Percentiles rank a stretch among this genome's conserved stretches.
These are phyloP conservation scores for Junonia oenone DNA, from an alignment of 2,888 invertebrate genomes.

Conservation along the genomic window DNA sequence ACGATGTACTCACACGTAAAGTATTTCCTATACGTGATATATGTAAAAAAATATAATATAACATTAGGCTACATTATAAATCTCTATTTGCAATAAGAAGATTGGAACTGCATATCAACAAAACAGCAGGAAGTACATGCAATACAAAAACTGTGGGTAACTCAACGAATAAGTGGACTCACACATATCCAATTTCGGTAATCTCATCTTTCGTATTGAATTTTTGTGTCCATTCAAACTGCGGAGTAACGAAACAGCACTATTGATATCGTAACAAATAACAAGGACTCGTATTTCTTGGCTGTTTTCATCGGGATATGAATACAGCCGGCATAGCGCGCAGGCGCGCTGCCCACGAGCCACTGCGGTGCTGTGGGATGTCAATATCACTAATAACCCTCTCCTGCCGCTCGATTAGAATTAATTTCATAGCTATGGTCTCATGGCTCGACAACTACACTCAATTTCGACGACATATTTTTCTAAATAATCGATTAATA, in stretches of 20 bases:
- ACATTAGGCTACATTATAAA: neutral
- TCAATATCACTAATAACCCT: constrained; percentile 33
- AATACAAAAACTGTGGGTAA: constrained; percentile 13
- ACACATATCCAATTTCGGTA: constrained; percentile 61
- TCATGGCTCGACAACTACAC: constrained; percentile 29
- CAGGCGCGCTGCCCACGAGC: constrained; percentile 47
- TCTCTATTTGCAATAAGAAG: neutral
- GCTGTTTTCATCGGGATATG: constrained; percentile 45
- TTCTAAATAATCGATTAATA: constrained; percentile 43
- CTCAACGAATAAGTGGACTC: constrained; percentile 38
- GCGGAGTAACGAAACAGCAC: constrained; percentile 38
- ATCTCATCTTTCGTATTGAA: constrained; percentile 49
- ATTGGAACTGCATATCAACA: neutral
- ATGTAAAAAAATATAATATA: neutral
- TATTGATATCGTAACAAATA: constrained; percentile 30
- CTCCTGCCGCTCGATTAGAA: constrained; percentile 26
- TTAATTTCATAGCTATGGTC: constrained; percentile 29
- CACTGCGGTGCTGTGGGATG: constrained; percentile 42
- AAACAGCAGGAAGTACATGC: constrained; percentile 1
- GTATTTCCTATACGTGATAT: neutral
- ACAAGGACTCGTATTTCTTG: constrained; percentile 38
- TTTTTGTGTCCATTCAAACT: constrained; percentile 35
- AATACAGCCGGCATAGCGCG: constrained; percentile 44
- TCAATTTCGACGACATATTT: constrained; percentile 26
- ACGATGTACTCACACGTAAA: neutral